Base-by-base conservation (phyloP, 1,140 invertebrate species). In the Scaptomyza graminum region DNA sequence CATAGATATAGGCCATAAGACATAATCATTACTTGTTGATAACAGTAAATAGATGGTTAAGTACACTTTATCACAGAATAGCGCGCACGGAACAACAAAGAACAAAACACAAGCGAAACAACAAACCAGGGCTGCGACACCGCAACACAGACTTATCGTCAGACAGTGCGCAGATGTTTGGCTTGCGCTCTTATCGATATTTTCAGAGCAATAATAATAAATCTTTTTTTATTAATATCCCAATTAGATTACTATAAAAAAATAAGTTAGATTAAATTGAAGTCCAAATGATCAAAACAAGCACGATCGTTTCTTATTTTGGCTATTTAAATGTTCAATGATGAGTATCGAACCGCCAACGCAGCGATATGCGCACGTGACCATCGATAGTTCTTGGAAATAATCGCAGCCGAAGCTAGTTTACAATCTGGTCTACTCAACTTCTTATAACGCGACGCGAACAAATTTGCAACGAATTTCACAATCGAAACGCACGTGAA, bases 11-110 rank as follows among this genome's bases (percentile, higher is more conserved):
- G 34, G 62, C 49, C 66, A 22, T 22, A 50, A 60, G 37, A 71
- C 73, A 46, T 57, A 64, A 66, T 47, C 81, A 68, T 77, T 71
- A 71, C 55, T 65, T 49, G 76, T 76, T 84, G 67, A 84, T 69
- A 76, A 84, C 71, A 74, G 66, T 63, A 52, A 70, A 47, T 79
- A 82, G 76, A 62, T 77, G 62, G 50, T 85, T 85, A 87, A 85
- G 81, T 85, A 85, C 82, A 78, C 77, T 81, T 84, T 84, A 84
- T 84, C 80, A 84, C 76, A 85, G 81, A 74, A 67, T 50, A 74
- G 65, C 80, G 76, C 80, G 80, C 76, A 73, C 73, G 59, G 55
- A 60, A 65, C 55, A 75, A 75, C 72, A 75, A 75, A 75, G 72
- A 74, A 64, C 72, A 65, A 69, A 69, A 74, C 56, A 51, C 57